Evolutionary conservation across 2,113 vertebrate genomes (phyloP), one percentile per base, ranked within the genome.

Genomic region (Odontesthes bonariensis): DNA sequence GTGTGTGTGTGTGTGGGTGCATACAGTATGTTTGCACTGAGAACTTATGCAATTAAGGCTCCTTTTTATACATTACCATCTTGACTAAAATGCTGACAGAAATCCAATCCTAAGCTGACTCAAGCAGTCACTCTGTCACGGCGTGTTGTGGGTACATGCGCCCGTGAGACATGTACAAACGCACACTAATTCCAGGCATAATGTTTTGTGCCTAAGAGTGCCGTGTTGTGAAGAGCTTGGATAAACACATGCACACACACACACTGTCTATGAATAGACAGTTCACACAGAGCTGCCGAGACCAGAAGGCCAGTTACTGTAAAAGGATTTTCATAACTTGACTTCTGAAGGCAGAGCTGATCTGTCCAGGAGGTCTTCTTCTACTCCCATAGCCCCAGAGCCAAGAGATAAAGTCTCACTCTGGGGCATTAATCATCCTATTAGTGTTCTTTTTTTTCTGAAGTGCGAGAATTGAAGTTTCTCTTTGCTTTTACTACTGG

Each of bases 11-110:
- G 66, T 69, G 80, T 76, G 66, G 46, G 82, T 54, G 75, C 74
- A 17, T 82, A 74, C 77, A 69, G 77, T 72, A 47, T 64, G 72
- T 84, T 69, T 32, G 9, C 55, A 22, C 59, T 55, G 72, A 83
- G 76, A 81, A 86, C 63, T 88, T 88, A 80, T 84, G 82, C 80
- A 90, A 89, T 91, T 89, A 79, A 33, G 47, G 32, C 80, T 82
- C 54, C 55, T 79, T 82, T 86, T 61, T 60, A 74, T 46, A 6
- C 66, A 66, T 81, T 78, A 76, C 56, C 22, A 42, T 6, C 8
- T 71, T 35, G 73, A 62, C 74, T 67, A 70, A 81, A 81, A 84
- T 74, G 77, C 85, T 88, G 91, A 89, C 44, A 73, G 82, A 90
- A 84, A 44, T 69, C 38, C 71, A 75, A 70, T 80, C 71, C 56